Base-by-base conservation (phyloP, 2,113 vertebrate genomes). In the Alces alces region DNA sequence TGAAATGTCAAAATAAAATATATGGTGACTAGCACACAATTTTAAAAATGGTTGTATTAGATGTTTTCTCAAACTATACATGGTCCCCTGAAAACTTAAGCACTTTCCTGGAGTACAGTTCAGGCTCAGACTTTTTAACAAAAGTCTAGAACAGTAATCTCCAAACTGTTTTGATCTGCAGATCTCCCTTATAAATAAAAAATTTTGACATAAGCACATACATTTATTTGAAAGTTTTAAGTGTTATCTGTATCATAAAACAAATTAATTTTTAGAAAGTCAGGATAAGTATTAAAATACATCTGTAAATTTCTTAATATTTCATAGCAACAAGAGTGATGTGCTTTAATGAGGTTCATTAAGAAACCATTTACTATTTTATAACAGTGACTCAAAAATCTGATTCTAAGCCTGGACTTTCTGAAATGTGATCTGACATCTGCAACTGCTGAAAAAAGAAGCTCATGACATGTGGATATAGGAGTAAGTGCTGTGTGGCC, bases 151-250 rank as follows among this genome's bases (percentile, higher is more conserved):
- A 21, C 8, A 92, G 16, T 57, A 54, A 91, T 50, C 50, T 95
- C 91, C 17, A 79, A 96, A 85, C 19, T 85, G 43, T 85, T 79
- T 61, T 91, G 39, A 89, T 79, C 50, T 89, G 23, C 7, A 86
- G 21, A 60, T 91, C 13, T 66, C 23, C 50, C 14, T 73, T 84
- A 92, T 33, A 94, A 87, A 58, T 45, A 92, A 93, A 58, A 92
- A 76, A 66, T 61, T 23, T 14, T 93, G 79, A 89, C 25, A 66
- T 47, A 55, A 54, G 25, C 28, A 93, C 52, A 80, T 60, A 27
- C 52, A 84, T 39, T 95, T 91, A 66, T 36, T 94, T 91, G 5
- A 70, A 97, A 88, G 94, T 82, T 97, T 94, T 91, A 96, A 92
- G 47, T 93, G 86, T 83, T 82, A 70, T 28, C 95, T 91, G 28